A percentile compares a stretch with the other conserved stretches of the same genome.
Evolutionary conservation across 2,113 vertebrate genomes (phyloP).

Genomic region (Oostethus manadensis): DNA sequence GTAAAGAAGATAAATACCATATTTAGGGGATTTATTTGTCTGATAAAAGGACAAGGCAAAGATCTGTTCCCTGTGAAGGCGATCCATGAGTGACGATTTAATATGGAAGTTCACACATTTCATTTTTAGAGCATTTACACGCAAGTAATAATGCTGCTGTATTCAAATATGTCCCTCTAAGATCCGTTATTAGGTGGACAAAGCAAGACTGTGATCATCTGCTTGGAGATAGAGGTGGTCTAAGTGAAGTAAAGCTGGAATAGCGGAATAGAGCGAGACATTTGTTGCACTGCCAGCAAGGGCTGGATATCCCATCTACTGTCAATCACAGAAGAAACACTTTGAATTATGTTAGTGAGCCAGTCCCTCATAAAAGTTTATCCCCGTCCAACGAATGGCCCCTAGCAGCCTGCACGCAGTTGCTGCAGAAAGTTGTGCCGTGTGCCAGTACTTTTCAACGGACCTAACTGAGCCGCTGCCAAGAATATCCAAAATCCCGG

Average conservation of each 20-base stretch:
- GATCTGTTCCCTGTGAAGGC: no score
- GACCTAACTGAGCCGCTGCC: conserved; percentile 70
- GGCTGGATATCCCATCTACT: conserved; percentile 49
- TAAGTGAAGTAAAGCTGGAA: neutral
- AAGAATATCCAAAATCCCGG: conserved; percentile 74
- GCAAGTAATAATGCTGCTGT: no score
- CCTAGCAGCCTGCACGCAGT: conserved; percentile 49
- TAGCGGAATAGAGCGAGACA: conserved; percentile 4
- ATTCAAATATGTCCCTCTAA: no score
- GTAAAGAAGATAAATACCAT: no score
- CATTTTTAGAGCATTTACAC: no score
- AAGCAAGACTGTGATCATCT: no score
- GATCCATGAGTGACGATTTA: no score
- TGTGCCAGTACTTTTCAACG: conserved; percentile 67
- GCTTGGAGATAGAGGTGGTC: no score
- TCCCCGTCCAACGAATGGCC: conserved; percentile 52
- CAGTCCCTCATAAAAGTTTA: conserved; percentile 54
- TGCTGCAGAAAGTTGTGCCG: conserved; percentile 51
- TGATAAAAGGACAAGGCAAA: no score
- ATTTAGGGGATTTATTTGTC: no score
- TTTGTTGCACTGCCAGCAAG: conserved; percentile 25
- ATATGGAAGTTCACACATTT: no score
- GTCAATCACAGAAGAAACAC: conserved; percentile 51
- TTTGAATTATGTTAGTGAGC: conserved; percentile 34
- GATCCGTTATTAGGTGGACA: no score